Percentiles rank a stretch among this genome's conserved stretches.
Conservation (phyloP, 2,888 invertebrate species). For the Trachelus iudaicus region DNA sequence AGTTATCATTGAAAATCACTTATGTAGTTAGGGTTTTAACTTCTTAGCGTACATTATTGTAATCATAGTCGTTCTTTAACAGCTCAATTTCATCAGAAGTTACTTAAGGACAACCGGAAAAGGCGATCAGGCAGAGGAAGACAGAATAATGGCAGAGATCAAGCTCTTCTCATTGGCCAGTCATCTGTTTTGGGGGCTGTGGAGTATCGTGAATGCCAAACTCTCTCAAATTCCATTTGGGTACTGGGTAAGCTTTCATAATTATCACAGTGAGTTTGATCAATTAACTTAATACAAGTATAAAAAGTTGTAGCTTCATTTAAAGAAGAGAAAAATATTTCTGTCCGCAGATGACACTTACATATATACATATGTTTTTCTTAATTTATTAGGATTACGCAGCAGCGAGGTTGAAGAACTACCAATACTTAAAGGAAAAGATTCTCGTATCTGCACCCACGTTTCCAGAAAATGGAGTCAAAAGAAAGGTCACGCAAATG, state of each 20-base stretch:
- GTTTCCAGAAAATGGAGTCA: slow-evolving; percentile 36
- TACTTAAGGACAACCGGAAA: slow-evolving; percentile 61
- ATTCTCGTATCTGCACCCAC: slow-evolving; percentile 40
- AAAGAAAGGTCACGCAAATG: slow-evolving; percentile 41
- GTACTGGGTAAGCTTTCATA: slow-evolving; percentile 81
- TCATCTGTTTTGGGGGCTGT: slow-evolving; percentile 94
- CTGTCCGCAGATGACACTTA: neutral
- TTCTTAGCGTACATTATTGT: slow-evolving; percentile 16
- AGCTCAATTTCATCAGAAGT: slow-evolving; percentile 65
- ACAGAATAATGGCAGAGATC: slow-evolving; percentile 79
- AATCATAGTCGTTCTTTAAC: slow-evolving; percentile 37
- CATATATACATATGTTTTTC: neutral
- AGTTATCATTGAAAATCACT: slow-evolving; percentile 17
- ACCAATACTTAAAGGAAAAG: slow-evolving; percentile 73
- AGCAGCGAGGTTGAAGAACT: slow-evolving; percentile 72
- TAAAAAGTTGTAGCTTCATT: neutral
- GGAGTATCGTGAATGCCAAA: slow-evolving; percentile 90
- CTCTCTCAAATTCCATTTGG: slow-evolving; percentile 93
- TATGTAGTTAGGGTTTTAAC: slow-evolving; percentile 25
- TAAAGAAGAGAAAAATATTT: neutral
- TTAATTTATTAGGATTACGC: slow-evolving; percentile 74
- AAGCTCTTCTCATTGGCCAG: slow-evolving; percentile 86
- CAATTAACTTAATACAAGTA: neutral
- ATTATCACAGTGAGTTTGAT: neutral
- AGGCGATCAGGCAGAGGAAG: slow-evolving; percentile 69